A percentile compares a stretch with the other conserved stretches of the same genome.
phyloP scores from a whole-genome alignment of 2,797 vertebrate genomes.

The Centropyge bicolor region DNA sequence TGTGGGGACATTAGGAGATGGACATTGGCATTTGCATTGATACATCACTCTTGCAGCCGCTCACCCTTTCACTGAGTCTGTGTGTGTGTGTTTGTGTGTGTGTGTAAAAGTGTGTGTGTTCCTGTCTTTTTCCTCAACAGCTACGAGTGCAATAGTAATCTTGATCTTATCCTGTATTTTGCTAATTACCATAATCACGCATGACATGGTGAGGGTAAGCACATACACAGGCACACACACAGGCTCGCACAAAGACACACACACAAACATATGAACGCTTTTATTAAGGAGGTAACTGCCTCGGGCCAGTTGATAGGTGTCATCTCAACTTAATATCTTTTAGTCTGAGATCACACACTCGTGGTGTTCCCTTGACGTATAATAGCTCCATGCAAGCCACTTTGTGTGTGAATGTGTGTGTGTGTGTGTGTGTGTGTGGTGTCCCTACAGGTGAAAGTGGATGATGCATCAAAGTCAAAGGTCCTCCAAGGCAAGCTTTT shows the following conservation, averaged over 20 bases:
- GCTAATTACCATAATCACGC: conserved; percentile 61
- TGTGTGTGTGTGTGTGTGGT: conserved; percentile 4
- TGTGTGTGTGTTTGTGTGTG: conserved; percentile 9
- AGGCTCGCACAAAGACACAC: not conserved
- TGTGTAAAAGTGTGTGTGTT: conserved; percentile 19
- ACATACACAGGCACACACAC: not conserved
- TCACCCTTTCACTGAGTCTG: not conserved
- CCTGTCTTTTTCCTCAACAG: conserved; percentile 25
- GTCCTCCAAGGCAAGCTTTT: not conserved
- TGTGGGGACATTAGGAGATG: conserved; percentile 58
- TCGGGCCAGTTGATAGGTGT: conserved; percentile 40
- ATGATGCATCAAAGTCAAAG: not conserved
- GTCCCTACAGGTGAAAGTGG: conserved; percentile 9
- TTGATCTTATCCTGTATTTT: conserved; percentile 61
- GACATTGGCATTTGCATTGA: conserved; percentile 68
- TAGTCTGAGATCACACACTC: conserved; percentile 31
- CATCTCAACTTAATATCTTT: conserved; percentile 33
- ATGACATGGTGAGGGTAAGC: conserved; percentile 48
- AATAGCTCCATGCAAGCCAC: not conserved
- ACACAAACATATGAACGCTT: conserved; percentile 16
- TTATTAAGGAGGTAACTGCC: conserved; percentile 41
- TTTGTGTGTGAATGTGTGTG: not conserved
- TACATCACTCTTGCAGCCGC: conserved; percentile 24
- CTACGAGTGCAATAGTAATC: conserved; percentile 43
- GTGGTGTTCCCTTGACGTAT: not conserved